Evolutionary conservation across 2,888 invertebrate species (phyloP).

Genomic region (Caenorhabditis uteleia): DNA sequence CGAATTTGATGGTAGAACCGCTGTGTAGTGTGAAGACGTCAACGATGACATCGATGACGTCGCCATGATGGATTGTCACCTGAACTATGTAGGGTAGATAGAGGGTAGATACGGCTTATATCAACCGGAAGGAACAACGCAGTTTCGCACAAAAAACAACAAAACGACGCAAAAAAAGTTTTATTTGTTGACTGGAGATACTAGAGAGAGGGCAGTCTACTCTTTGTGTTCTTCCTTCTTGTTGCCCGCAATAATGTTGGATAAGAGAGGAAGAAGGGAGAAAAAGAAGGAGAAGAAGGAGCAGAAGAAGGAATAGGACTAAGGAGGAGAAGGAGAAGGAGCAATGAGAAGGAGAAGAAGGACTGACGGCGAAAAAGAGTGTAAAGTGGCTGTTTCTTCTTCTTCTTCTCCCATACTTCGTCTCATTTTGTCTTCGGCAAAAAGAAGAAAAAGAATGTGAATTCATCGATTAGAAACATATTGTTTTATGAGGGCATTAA

Average conservation of each 20-base stretch:
- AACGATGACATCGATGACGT: slow-evolving; percentile 38
- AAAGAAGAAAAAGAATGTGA: not conserved
- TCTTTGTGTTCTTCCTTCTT: slow-evolving; percentile 24
- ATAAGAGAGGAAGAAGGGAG: slow-evolving; percentile 2
- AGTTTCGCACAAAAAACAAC: no score
- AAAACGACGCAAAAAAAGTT: slow-evolving; percentile 2
- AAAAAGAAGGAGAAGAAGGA: not conserved
- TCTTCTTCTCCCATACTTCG: slow-evolving; percentile 24
- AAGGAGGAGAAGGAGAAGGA: slow-evolving; percentile 1
- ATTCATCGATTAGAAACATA: slow-evolving; percentile 34
- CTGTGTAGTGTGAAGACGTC: slow-evolving; percentile 33
- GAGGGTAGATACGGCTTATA: slow-evolving; percentile 4
- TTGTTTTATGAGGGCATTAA: no score
- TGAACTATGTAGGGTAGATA: slow-evolving; percentile 5
- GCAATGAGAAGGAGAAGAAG: slow-evolving; percentile 5
- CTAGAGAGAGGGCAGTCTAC: slow-evolving; percentile 24
- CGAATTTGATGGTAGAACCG: slow-evolving; percentile 4
- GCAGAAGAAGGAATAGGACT: no score
- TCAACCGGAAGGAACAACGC: no score
- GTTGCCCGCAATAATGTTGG: slow-evolving; percentile 3
- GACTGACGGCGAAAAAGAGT: slow-evolving; percentile 24
- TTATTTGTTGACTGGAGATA: no score
- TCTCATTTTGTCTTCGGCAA: slow-evolving; percentile 10
- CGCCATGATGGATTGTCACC: slow-evolving; percentile 24
- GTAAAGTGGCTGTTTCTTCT: slow-evolving; percentile 39